Percentiles rank a stretch among this genome's conserved stretches.
These are phyloP conservation scores for Verasper variegatus DNA, from an alignment of 2,113 vertebrate species.

Conservation along the genomic window DNA sequence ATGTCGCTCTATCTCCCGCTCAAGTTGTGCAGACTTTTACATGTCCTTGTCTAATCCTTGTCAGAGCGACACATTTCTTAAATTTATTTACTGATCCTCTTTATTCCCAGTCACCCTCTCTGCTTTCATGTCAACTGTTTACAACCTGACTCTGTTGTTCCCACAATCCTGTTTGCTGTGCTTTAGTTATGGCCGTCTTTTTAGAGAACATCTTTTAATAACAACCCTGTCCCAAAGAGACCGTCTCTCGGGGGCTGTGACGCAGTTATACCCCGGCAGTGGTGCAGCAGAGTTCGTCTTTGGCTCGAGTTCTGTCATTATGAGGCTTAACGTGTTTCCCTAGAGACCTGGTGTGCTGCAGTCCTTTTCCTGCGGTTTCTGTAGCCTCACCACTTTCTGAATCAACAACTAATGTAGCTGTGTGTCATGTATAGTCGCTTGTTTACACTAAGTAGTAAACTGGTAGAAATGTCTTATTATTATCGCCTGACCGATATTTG, in stretches of 20 bases:
- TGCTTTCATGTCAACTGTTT: conserved; percentile 24
- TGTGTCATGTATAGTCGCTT: background rate
- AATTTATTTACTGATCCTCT: background rate
- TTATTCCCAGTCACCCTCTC: conserved; percentile 1
- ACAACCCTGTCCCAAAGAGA: conserved; percentile 36
- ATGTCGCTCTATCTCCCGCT: too few species aligned
- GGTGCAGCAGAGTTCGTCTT: conserved; percentile 26
- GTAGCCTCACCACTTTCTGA: conserved; percentile 12
- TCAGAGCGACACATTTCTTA: background rate
- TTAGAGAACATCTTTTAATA: conserved; percentile 26
- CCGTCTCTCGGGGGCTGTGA: conserved; percentile 23
- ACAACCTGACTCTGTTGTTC: conserved; percentile 12
- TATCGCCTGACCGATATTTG: too few species aligned
- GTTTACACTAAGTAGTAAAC: too few species aligned
- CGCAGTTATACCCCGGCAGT: conserved; percentile 11
- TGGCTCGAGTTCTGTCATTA: conserved; percentile 3
- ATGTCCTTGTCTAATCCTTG: background rate
- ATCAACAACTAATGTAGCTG: conserved; percentile 13
- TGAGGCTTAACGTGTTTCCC: conserved; percentile 35
- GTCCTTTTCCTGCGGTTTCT: conserved; percentile 12
- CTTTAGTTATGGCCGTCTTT: conserved; percentile 19
- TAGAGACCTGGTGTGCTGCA: conserved; percentile 16
- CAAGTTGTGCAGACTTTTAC: background rate
- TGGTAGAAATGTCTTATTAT: background rate
- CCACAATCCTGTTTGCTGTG: conserved; percentile 12